These are phyloP conservation scores for Agrochola macilenta DNA, from an alignment of 2,888 invertebrate species.

Conservation along the genomic window DNA sequence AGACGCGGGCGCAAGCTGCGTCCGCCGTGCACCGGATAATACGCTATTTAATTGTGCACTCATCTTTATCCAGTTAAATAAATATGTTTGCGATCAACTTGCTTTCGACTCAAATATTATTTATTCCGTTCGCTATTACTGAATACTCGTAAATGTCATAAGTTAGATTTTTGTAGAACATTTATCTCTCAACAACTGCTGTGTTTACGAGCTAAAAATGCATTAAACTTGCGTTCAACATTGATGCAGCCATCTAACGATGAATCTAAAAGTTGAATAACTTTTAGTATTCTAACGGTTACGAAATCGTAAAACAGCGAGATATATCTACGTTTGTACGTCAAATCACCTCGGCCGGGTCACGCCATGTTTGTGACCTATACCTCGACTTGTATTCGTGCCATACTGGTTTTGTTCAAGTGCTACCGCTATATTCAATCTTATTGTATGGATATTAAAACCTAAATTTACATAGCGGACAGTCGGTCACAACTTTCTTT, in stretches of 20 bases:
- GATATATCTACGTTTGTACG: slow-evolving; percentile 73
- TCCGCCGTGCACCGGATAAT: slow-evolving; percentile 78
- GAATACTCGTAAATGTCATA: neutral
- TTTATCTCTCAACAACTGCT: neutral
- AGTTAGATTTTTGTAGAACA: neutral
- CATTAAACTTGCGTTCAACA: neutral
- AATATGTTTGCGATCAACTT: slow-evolving; percentile 26
- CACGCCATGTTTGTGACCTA: slow-evolving; percentile 86
- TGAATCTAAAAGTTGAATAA: slow-evolving; percentile 43
- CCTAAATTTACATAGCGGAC: slow-evolving; percentile 66
- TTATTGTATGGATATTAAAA: slow-evolving; percentile 70
- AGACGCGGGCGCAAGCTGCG: slow-evolving; percentile 81
- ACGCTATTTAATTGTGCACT: slow-evolving; percentile 68
- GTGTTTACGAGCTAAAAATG: slow-evolving; percentile 8
- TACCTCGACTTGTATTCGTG: slow-evolving; percentile 81
- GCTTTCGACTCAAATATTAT: slow-evolving; percentile 16
- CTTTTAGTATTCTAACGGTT: slow-evolving; percentile 66
- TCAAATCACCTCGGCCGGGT: slow-evolving; percentile 79
- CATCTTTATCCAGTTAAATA: slow-evolving; percentile 62
- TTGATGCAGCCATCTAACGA: slow-evolving; percentile 6
- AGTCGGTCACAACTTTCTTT: slow-evolving; percentile 77
- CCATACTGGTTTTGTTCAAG: slow-evolving; percentile 84
- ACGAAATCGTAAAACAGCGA: slow-evolving; percentile 77
- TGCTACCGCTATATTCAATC: slow-evolving; percentile 70
- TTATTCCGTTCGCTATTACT: neutral